A percentile compares a stretch with the other conserved stretches of the same genome.
phyloP scores from a whole-genome alignment of 2,113 vertebrate genomes.

The Bungarus multicinctus region DNA sequence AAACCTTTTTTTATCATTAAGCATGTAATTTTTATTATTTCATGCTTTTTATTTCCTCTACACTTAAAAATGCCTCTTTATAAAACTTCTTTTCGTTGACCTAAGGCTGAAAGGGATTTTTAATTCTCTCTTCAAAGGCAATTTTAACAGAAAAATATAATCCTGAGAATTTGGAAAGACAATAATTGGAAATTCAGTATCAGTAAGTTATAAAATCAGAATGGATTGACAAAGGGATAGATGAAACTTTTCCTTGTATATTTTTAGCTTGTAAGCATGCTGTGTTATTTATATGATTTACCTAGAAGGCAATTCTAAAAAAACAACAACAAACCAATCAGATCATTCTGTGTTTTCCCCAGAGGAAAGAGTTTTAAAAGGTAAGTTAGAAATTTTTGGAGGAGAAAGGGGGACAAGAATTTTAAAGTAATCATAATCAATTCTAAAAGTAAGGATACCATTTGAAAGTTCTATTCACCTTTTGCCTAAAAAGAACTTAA shows the following conservation, averaged over 20 bases:
- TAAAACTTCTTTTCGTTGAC: slow-evolving; percentile 35
- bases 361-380: background rate
- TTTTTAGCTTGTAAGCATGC: background rate
- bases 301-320: background rate
- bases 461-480: background rate
- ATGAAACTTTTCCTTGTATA: background rate
- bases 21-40: slow-evolving; percentile 51
- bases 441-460: background rate
- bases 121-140: slow-evolving; percentile 17
- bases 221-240: background rate
- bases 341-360: background rate
- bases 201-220: background rate
- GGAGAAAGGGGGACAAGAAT: background rate
- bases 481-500: background rate
- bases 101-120: slow-evolving; percentile 9
- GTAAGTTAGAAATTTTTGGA: background rate
- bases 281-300: background rate
- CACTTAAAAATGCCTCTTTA: slow-evolving; percentile 37
- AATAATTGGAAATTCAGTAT: slow-evolving; percentile 20
- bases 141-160: slow-evolving; percentile 30
- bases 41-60: slow-evolving; percentile 49
- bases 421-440: background rate
- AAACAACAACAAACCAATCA: background rate
- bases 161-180: slow-evolving; percentile 16
- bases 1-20: slow-evolving; percentile 41